Evolutionary conservation across 92 coral and sea anemone genomes (phyloP), one percentile per base, ranked within the genome.

Genomic region (Porites lobata): DNA sequence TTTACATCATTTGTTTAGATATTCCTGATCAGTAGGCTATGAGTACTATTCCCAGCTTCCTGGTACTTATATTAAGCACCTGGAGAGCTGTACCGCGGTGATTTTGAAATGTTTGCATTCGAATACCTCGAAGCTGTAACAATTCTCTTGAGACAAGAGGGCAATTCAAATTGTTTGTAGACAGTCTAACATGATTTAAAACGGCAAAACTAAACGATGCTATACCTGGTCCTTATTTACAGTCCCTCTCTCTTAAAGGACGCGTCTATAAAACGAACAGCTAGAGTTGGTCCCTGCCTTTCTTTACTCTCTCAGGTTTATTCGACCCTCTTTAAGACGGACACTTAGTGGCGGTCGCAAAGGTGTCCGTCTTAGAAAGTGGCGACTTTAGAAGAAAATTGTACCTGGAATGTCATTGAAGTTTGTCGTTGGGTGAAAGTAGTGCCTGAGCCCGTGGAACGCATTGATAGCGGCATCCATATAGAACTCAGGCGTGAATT

Each of bases 401-500:
- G 21, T 85, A 96, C 99, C 99, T 90, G 98, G 92, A 8, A 96
- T 87, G 17, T 95, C 94, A 67, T 61, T 70, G 81, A 96, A 96
- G 66, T 88, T 88, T 9, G 89, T 92, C 2, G 98, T 95, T 0
- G 99, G 98, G 66, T 96, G 96, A 65, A 93, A 96, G 69, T 93
- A 95, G 85, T 91, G 96, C 64, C 98, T 88, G 38, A 96, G 91
- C 21, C 95, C 98, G 77, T 96, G 96, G 62, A 95, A 96, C 18
- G 97, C 95, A 82, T 96, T 95, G 85, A 92, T 90, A 21, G 98
- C 98, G 63, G 94, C 94, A 54, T 96, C 99, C 77, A 96, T 83
- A 89, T 96, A 96, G 61, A 96, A 92, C 90, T 95, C 99, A 51
- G 99, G 99, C 22, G 93, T 88, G 86, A 96, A 96, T 77, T 96